These are phyloP conservation scores for Sus scrofa DNA, from an alignment of 2,113 vertebrate species.

Conservation along the genomic window T2T-Sscrofa CM000820.6:106133501-106134000, in stretches of 20 bases:
- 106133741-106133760: conserved; percentile 57
- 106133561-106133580: conserved; percentile 47
- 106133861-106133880: not conserved
- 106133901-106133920: not conserved
- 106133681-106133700: not conserved
- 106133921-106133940: not conserved
- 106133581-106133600: conserved; percentile 63
- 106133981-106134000: not conserved
- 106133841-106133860: conserved; percentile 29
- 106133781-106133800: no score
- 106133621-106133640: not conserved
- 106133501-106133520: conserved; percentile 72
- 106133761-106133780: not conserved
- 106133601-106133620: conserved; percentile 67
- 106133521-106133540: conserved; percentile 75
- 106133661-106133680: not conserved
- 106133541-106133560: not conserved
- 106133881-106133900: conserved; percentile 34
- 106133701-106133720: not conserved
- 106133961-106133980: not conserved
- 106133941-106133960: not conserved
- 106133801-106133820: not conserved
- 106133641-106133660: not conserved
- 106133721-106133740: conserved; percentile 29
- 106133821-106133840: not conserved